Base-by-base conservation (phyloP, 1,140 invertebrate genomes). In the Branchinecta lynchi region DNA sequence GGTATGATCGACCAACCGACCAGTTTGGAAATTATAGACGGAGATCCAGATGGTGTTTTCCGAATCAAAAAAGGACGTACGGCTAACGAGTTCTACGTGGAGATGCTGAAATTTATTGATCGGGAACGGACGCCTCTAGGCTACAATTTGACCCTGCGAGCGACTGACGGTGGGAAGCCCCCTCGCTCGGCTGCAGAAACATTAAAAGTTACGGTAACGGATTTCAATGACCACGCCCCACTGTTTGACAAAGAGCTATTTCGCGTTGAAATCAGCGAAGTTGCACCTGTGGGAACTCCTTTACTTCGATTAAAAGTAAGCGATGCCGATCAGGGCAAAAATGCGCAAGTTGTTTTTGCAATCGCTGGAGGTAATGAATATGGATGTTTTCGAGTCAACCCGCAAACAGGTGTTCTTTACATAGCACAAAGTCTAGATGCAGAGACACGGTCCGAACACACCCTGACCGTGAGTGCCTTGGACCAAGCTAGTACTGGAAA, bases 341-440 rank as follows among this genome's bases (percentile, higher is more conserved):
- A 92, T 77, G 89, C 89, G 0, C 80, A 88, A 74, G 89, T 95
- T 0, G 87, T 86, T 71, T 84, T 94, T 67, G 89, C 89, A 78
- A 94, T 98, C 69, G 91, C 93, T 7, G 89, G 88, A 12, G 93
- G 94, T 0, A 96, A 97, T 78, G 88, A 92, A 74, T 89, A 89
- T 44, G 85, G 86, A 0, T 89, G 93, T 74, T 97, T 97, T 77
- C 80, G 84, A 46, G 86, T 97, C 9, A 90, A 94, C 77, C 85
- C 89, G 0, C 86, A 89, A 72, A 92, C 91, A 0, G 94, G 93
- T 0, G 88, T 96, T 81, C 77, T 97, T 0, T 93, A 92, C 74
- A 93, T 92, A 0, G 85, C 88, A 43, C 86, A 88, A 10, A 78
- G 79, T 51, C 80, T 99, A 3, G 96, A 99, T 76, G 89, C 90